These are phyloP conservation scores for Leucozona laternaria DNA, from an alignment of 2,888 invertebrate species.

Conservation along the genomic window DNA sequence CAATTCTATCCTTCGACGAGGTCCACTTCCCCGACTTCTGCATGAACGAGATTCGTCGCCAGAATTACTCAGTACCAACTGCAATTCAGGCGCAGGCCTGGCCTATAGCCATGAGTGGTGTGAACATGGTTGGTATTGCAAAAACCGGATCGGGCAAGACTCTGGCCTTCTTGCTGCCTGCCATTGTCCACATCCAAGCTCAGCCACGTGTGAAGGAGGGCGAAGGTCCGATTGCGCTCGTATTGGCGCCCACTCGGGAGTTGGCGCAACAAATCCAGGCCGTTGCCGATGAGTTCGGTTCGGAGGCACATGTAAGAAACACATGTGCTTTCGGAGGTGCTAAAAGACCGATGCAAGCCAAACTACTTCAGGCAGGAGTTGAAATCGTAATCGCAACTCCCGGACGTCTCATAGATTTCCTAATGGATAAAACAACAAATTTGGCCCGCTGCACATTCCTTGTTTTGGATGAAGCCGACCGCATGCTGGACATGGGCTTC, in stretches of 20 bases:
- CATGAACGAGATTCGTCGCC: conserved; percentile 85
- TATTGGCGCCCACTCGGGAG: conserved; percentile 91
- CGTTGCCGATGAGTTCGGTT: conserved; percentile 92
- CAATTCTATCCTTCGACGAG: neutral
- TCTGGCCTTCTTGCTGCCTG: conserved; percentile 89
- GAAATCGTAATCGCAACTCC: conserved; percentile 96
- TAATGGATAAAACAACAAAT: conserved; percentile 90
- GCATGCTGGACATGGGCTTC: conserved; percentile 99
- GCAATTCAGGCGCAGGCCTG: conserved; percentile 92
- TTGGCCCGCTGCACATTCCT: conserved; percentile 91
- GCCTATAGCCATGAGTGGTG: conserved; percentile 91
- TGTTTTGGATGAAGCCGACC: conserved; percentile 95
- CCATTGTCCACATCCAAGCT: conserved; percentile 92
- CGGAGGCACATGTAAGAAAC: conserved; percentile 89
- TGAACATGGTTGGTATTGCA: conserved; percentile 91
- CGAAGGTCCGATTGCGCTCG: conserved; percentile 91
- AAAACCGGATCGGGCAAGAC: conserved; percentile 91
- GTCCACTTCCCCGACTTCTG: conserved; percentile 87
- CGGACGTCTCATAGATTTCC: conserved; percentile 92
- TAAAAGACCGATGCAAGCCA: conserved; percentile 89
- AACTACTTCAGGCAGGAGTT: conserved; percentile 89
- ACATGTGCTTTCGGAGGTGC: conserved; percentile 96
- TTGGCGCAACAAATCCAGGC: conserved; percentile 92
- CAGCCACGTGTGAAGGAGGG: conserved; percentile 88
- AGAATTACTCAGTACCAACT: conserved; percentile 90